phyloP scores from a whole-genome alignment of 2,797 vertebrate species.

The Peromyscus aztecus region DNA sequence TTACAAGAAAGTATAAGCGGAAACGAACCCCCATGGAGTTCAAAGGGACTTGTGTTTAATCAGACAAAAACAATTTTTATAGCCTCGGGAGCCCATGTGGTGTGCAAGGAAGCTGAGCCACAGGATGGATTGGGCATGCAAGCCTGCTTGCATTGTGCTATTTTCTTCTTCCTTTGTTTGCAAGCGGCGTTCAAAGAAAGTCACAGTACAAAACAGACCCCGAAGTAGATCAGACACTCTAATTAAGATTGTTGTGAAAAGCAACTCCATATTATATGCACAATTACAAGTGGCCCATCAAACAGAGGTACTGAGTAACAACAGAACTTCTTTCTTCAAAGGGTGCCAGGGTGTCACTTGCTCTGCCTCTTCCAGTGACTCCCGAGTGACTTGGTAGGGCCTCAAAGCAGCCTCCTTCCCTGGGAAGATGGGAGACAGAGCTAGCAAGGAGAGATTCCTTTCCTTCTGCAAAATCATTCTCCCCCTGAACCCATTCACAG shows the following conservation, averaged over 20 bases:
- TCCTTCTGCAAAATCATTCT: not conserved
- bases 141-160: not conserved
- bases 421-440: accelerated
- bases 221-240: not conserved
- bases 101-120: constrained; percentile 43
- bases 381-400: not conserved
- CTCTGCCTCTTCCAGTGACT: not conserved
- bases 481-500: not conserved
- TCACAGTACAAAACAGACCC: not conserved
- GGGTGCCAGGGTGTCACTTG: accelerated
- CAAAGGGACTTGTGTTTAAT: constrained; percentile 80
- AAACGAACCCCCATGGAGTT: constrained; percentile 84
- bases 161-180: constrained; percentile 60
- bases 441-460: not conserved
- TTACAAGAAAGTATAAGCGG: constrained; percentile 66
- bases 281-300: not conserved
- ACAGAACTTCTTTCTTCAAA: not conserved
- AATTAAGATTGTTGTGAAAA: not conserved
- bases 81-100: constrained; percentile 57
- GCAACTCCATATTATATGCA: not conserved
- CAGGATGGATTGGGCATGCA: constrained; percentile 35
- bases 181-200: constrained; percentile 30
- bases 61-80: constrained; percentile 71
- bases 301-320: not conserved
- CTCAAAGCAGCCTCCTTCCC: not conserved